Percentiles rank a stretch among this genome's conserved stretches.
phyloP scores from a whole-genome alignment of 2,888 invertebrate species.

The Nyleta sp. region DNA sequence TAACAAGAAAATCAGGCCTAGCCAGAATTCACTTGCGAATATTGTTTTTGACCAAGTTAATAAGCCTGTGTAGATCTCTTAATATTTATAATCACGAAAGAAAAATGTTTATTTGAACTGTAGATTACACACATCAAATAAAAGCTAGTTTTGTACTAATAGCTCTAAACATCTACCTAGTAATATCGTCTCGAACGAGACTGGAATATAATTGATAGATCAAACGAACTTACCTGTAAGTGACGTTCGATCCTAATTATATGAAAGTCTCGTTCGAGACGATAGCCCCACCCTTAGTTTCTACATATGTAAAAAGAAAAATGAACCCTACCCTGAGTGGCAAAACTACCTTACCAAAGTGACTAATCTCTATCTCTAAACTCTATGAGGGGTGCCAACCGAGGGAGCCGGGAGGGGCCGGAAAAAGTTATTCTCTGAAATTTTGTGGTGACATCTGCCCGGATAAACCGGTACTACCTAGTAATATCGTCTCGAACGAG shows the following conservation, averaged over 20 bases:
- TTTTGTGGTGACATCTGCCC: conserved; percentile 11
- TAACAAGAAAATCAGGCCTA: conserved; percentile 3
- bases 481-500: conserved; percentile 1
- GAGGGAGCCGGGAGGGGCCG: neutral
- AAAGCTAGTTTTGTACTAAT: neutral
- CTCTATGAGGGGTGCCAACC: neutral
- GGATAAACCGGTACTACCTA: conserved; percentile 10
- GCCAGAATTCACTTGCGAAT: neutral
- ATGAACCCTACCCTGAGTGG: no score
- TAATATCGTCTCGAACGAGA: conserved; percentile 24
- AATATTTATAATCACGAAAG: no score
- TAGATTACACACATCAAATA: neutral
- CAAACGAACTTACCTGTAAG: no score
- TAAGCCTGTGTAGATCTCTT: neutral
- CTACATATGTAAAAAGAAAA: no score
- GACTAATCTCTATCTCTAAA: no score
- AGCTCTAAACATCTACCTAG: conserved; percentile 14
- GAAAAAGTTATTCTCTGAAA: neutral
- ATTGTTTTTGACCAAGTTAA: conserved; percentile 2
- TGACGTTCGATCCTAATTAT: conserved; percentile 4
- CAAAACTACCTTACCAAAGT: no score
- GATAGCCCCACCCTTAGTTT: no score
- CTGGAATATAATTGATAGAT: conserved; percentile 19
- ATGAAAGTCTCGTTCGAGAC: neutral
- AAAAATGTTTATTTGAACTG: neutral